Percentiles rank a stretch among this genome's conserved stretches.
phyloP scores from a whole-genome alignment of 2,113 vertebrate genomes.

The Ovis canadensis region DNA sequence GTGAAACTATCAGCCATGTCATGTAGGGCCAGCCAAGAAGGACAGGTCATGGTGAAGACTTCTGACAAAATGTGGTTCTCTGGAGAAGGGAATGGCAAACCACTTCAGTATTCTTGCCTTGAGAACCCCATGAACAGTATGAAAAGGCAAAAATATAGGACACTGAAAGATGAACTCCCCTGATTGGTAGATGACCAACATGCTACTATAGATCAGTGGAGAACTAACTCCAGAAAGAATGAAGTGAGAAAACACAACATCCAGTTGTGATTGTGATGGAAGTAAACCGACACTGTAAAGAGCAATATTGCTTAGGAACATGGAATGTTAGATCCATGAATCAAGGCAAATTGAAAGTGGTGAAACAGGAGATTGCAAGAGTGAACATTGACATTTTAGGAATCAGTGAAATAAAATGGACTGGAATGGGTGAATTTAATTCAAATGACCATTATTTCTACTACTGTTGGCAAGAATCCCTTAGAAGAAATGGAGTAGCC shows the following conservation, averaged over 20 bases:
- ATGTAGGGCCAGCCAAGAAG: not conserved
- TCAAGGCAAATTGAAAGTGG: not conserved
- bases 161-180: not conserved
- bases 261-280: not conserved
- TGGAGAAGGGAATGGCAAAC: not conserved
- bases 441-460: not conserved
- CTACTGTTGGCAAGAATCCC: not conserved
- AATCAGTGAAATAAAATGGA: not conserved
- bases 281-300: not conserved
- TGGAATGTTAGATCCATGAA: not conserved
- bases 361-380: not conserved
- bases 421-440: not conserved
- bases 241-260: not conserved
- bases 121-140: not conserved
- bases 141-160: not conserved
- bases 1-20: not conserved
- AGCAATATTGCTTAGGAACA: not conserved
- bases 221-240: not conserved
- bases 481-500: not conserved
- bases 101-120: not conserved
- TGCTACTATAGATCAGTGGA: not conserved
- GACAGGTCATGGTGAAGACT: not conserved
- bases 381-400: not conserved
- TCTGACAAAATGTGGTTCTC: not conserved
- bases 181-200: not conserved